phyloP scores from a whole-genome alignment of 2,113 vertebrate species.

The Dunckerocampus dactyliophorus region DNA sequence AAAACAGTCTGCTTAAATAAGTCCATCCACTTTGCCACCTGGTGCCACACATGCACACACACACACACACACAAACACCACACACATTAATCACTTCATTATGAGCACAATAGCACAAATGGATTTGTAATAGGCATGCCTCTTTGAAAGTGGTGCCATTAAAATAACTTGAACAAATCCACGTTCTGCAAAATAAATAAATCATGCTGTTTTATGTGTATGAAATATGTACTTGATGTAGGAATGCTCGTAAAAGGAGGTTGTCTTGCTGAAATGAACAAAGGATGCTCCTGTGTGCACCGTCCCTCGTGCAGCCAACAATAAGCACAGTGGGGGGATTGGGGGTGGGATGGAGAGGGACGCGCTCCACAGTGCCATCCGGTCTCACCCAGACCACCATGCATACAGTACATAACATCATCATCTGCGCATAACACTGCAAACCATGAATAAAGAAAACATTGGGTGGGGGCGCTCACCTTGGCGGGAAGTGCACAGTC shows the following conservation, averaged over 20 bases:
- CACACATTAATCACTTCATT: neutral
- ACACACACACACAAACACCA: neutral
- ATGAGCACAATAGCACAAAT: conserved; percentile 9
- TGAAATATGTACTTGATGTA: neutral
- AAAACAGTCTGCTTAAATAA: conserved; percentile 41
- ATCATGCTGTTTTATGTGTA: neutral
- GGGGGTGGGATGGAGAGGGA: conserved; percentile 7
- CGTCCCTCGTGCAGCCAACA: conserved; percentile 50
- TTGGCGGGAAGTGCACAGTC: conserved; percentile 60
- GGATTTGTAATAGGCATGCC: conserved; percentile 11
- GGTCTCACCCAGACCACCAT: conserved; percentile 27
- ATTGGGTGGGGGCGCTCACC: conserved; percentile 37
- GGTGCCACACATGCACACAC: conserved; percentile 30
- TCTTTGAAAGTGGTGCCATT: conserved; percentile 9
- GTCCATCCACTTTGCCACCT: conserved; percentile 51
- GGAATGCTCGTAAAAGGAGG: neutral
- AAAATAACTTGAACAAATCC: no score
- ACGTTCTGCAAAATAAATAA: neutral
- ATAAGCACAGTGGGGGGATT: conserved; percentile 28
- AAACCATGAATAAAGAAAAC: no score
- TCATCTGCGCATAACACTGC: no score
- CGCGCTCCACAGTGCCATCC: conserved; percentile 37
- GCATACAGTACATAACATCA: no score
- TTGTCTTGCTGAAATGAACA: conserved; percentile 48
- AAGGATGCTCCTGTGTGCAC: conserved; percentile 60